Evolutionary conservation across 2,888 invertebrate species (phyloP).

Genomic region (Spilarctia lutea): DNA sequence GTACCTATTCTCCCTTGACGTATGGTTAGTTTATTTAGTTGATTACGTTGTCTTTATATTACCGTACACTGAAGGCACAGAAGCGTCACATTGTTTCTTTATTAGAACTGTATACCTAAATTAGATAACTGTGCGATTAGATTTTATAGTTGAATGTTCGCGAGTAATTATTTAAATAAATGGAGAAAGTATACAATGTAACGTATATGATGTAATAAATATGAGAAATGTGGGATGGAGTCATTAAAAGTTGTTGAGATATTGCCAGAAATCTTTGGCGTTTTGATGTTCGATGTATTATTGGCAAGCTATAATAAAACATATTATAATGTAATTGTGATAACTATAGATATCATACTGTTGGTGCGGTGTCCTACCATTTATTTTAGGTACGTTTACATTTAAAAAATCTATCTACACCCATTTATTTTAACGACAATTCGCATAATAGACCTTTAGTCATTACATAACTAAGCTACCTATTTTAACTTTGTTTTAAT

Average conservation of each 20-base stretch:
- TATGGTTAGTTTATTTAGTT: conserved; percentile 51
- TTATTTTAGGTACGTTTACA: conserved; percentile 43
- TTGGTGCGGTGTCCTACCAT: conserved; percentile 68
- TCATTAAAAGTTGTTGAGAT: conserved; percentile 75
- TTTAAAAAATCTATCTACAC: conserved; percentile 49
- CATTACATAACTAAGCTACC: conserved; percentile 45
- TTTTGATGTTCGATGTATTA: conserved; percentile 79
- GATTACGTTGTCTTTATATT: conserved; percentile 48
- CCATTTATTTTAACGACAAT: conserved; percentile 46
- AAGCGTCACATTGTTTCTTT: conserved; percentile 60
- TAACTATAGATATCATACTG: conserved; percentile 75
- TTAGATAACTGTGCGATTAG: conserved; percentile 76
- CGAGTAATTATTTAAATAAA: conserved; percentile 77
- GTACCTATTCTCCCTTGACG: conserved; percentile 50
- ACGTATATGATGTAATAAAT: conserved; percentile 68
- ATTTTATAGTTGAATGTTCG: conserved; percentile 80
- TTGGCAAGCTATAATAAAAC: conserved; percentile 72
- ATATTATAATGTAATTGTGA: conserved; percentile 66
- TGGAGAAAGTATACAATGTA: conserved; percentile 78
- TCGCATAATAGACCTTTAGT: conserved; percentile 61
- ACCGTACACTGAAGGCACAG: conserved; percentile 63
- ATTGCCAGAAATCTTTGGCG: conserved; percentile 78
- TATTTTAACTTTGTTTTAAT: conserved; percentile 55
- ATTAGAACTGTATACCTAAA: conserved; percentile 63
- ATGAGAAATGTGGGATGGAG: conserved; percentile 61